Conservation (phyloP, 1,140 invertebrate species). For the Thrips palmi region DNA sequence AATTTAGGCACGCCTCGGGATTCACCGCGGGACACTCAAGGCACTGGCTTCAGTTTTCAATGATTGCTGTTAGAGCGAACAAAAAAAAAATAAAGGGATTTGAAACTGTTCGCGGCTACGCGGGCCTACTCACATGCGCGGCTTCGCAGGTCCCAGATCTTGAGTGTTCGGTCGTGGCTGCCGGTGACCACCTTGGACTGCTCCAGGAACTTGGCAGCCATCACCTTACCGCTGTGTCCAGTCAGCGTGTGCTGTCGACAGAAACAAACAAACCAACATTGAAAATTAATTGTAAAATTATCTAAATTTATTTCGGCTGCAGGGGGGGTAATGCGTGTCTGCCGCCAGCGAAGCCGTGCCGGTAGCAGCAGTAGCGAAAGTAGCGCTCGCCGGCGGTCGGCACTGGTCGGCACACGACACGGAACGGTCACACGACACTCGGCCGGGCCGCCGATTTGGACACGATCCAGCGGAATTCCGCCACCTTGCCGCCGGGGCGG, state of each 20-base stretch:
- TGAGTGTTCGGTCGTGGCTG: constrained; percentile 87
- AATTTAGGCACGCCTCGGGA: too few relatives aligned
- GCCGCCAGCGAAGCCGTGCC: too few relatives aligned
- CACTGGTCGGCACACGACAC: constrained; percentile 6
- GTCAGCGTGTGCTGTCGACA: constrained; percentile 83
- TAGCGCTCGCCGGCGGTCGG: constrained; percentile 7
- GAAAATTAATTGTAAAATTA: not conserved
- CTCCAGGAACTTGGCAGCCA: constrained; percentile 84
- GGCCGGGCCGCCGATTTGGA: too few relatives aligned
- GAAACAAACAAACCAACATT: constrained; percentile 17
- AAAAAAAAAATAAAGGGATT: constrained; percentile 5
- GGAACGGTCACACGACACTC: too few relatives aligned
- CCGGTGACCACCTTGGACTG: constrained; percentile 79
- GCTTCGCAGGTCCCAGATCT: constrained; percentile 90
- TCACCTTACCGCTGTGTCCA: constrained; percentile 88
- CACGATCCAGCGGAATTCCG: too few relatives aligned
- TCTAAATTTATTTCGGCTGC: too few relatives aligned
- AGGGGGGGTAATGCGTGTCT: too few relatives aligned
- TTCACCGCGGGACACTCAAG: too few relatives aligned
- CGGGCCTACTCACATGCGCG: constrained; percentile 71
- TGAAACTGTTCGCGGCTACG: not conserved
- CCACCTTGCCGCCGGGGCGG: too few relatives aligned
- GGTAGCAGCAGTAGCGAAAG: constrained; percentile 13
- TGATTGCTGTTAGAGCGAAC: too few relatives aligned
- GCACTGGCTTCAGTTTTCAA: too few relatives aligned